phyloP scores from a whole-genome alignment of 2,113 vertebrate genomes.

The Gopherus evgoodei region DNA sequence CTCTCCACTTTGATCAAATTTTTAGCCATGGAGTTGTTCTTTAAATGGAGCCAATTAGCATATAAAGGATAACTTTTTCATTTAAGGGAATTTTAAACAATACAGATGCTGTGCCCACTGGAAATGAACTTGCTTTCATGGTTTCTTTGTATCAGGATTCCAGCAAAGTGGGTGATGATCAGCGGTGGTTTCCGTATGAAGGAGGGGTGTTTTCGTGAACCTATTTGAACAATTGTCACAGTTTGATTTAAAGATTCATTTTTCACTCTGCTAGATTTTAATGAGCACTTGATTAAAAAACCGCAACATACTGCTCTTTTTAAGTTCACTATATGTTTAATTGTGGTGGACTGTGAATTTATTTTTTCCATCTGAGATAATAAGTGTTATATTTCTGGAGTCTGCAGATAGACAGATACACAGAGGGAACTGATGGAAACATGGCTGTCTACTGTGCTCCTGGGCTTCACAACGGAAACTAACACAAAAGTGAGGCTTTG shows the following conservation, averaged over 20 bases:
- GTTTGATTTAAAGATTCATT: background rate
- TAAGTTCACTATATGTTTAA: background rate
- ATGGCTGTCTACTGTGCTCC: background rate
- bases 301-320: background rate
- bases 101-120: background rate
- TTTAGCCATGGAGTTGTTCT: slow-evolving; percentile 27
- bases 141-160: background rate
- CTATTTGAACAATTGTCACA: background rate
- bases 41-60: slow-evolving; percentile 62
- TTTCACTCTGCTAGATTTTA: slow-evolving; percentile 29
- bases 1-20: slow-evolving; percentile 31
- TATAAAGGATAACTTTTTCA: slow-evolving; percentile 55
- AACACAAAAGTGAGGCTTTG: background rate
- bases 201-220: background rate
- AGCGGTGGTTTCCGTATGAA: slow-evolving; percentile 11
- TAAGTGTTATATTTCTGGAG: background rate
- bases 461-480: background rate
- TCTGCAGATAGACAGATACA: background rate
- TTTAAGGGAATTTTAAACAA: slow-evolving; percentile 54
- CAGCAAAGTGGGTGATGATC: background rate
- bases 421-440: background rate
- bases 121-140: slow-evolving; percentile 45
- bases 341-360: background rate
- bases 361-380: background rate
- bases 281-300: background rate